Conservation (phyloP, 2,113 vertebrate species). For the Alethe diademata region DNA sequence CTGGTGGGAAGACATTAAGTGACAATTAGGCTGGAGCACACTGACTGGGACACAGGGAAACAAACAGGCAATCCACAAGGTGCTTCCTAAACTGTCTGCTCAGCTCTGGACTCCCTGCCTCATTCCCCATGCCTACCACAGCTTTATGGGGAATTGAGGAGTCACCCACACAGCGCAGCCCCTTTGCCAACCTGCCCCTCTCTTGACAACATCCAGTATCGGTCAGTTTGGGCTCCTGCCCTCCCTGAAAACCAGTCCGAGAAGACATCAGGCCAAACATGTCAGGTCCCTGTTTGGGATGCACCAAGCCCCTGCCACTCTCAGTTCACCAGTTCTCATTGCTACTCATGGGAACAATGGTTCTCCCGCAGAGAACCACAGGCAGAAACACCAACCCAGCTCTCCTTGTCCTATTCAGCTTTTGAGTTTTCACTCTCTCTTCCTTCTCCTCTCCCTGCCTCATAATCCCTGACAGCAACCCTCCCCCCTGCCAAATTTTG, state of each 20-base stretch:
- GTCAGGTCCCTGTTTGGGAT: accelerated
- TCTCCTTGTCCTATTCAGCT: not conserved
- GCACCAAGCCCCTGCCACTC: not conserved
- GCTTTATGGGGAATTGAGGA: not conserved
- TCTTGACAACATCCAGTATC: accelerated
- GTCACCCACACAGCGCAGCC: not conserved
- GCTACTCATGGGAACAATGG: not conserved
- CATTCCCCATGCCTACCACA: not conserved
- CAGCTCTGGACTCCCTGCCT: not conserved
- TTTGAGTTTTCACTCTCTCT: not conserved
- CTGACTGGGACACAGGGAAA: not conserved
- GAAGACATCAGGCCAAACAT: not conserved
- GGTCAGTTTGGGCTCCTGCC: not conserved
- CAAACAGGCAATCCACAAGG: not conserved
- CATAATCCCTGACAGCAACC: not conserved
- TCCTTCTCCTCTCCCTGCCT: not conserved
- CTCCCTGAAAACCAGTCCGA: not conserved
- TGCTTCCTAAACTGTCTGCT: not conserved
- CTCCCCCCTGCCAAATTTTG: not conserved
- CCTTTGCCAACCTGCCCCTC: not conserved
- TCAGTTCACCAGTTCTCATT: not conserved
- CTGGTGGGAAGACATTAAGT: not conserved
- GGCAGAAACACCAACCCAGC: not conserved
- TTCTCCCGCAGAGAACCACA: not conserved
- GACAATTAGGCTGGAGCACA: not conserved